Conservation (phyloP, 2,888 invertebrate genomes). For the Parnassius smintheus region DNA sequence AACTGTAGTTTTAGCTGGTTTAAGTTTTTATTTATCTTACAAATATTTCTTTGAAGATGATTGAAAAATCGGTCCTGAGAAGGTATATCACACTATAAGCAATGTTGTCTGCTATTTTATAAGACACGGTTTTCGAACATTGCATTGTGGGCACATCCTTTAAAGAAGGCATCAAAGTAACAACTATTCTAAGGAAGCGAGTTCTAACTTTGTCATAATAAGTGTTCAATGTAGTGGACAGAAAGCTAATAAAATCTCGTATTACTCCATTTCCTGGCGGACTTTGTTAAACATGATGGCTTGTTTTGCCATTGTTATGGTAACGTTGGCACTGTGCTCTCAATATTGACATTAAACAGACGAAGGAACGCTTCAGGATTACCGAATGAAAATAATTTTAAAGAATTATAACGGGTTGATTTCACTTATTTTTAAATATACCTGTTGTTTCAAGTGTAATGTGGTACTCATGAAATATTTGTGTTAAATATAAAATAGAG, state of each 20-base stretch:
- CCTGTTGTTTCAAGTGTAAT: too few species aligned
- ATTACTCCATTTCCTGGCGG: constrained; percentile 3
- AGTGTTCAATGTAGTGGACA: constrained; percentile 10
- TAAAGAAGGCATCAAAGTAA: not conserved
- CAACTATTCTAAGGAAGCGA: not conserved
- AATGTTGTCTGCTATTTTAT: not conserved
- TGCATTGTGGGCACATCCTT: not conserved
- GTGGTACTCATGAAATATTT: too few species aligned
- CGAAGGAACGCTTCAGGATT: too few species aligned
- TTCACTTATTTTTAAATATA: too few species aligned
- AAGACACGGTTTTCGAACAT: not conserved
- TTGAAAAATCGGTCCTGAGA: not conserved
- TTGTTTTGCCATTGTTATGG: not conserved
- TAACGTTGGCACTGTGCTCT: not conserved
- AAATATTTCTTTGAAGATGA: too few species aligned
- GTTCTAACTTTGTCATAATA: constrained; percentile 4
- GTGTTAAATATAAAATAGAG: too few species aligned
- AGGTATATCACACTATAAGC: not conserved
- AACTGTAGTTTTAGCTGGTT: too few species aligned
- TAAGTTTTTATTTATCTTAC: too few species aligned
- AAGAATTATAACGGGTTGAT: too few species aligned
- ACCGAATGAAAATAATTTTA: too few species aligned
- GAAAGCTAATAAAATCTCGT: constrained; percentile 13
- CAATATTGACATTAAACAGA: too few species aligned
- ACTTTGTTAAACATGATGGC: not conserved